A percentile compares a stretch with the other conserved stretches of the same genome.
Evolutionary conservation across 2,888 invertebrate genomes (phyloP).

Genomic region (Dicyrtoma fusca): DNA sequence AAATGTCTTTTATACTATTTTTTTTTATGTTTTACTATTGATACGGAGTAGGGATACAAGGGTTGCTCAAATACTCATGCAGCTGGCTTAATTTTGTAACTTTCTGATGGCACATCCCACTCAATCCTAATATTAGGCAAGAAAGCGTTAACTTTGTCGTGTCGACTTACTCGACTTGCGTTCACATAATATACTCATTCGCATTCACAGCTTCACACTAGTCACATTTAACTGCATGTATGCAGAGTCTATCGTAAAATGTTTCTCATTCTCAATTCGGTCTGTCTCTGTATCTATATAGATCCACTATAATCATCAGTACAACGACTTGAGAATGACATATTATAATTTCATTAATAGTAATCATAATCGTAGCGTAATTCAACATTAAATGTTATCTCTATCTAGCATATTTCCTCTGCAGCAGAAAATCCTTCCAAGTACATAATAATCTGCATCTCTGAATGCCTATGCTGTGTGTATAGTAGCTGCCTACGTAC

Average conservation of each 20-base stretch:
- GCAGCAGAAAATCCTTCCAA: not conserved
- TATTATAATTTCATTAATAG: not conserved
- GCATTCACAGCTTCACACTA: no score
- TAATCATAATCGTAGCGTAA: not conserved
- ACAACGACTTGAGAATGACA: not conserved
- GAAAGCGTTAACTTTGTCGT: not conserved
- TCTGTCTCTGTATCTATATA: not conserved
- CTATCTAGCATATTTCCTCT: not conserved
- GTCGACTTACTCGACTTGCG: not conserved
- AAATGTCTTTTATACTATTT: not conserved
- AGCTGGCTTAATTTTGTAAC: constrained; percentile 3
- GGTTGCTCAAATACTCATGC: constrained; percentile 11
- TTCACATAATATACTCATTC: no score
- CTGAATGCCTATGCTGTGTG: no score
- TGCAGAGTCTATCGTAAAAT: not conserved
- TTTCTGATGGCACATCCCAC: constrained; percentile 14
- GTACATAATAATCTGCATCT: not conserved
- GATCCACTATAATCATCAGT: not conserved
- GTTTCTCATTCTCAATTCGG: not conserved
- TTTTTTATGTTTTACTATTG: not conserved
- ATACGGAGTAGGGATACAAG: no score
- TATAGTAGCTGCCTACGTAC: no score
- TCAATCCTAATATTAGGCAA: constrained; percentile 29
- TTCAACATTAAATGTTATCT: no score
- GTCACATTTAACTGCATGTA: not conserved